Conservation (phyloP, 2,113 vertebrate genomes). For the Phocoena phocoena region DNA sequence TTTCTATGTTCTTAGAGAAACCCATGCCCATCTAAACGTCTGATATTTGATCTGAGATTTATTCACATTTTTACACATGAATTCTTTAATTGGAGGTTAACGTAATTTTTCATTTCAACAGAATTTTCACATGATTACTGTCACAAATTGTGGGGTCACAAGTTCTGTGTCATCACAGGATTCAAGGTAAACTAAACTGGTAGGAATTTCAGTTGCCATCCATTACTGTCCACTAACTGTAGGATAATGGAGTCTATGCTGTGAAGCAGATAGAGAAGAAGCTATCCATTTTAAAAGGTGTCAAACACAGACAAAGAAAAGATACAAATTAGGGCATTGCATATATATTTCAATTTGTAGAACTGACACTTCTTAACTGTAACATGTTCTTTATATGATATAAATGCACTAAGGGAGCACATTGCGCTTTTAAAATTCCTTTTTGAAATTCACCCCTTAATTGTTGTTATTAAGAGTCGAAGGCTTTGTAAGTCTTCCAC, state of each 20-base stretch:
- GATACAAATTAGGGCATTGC: not conserved
- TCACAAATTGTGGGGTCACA: constrained; percentile 57
- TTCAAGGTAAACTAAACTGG: not conserved
- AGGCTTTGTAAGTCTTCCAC: not conserved
- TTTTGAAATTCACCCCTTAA: not conserved
- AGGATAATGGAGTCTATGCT: not conserved
- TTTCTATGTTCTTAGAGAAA: constrained; percentile 79
- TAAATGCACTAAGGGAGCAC: not conserved
- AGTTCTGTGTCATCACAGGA: not conserved
- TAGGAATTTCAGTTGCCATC: not conserved
- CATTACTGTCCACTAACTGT: not conserved
- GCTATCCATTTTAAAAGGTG: not conserved
- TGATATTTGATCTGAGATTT: constrained; percentile 67
- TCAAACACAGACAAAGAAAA: not conserved
- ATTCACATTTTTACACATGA: not conserved
- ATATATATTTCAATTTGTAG: not conserved
- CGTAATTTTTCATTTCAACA: constrained; percentile 70
- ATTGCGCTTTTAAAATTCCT: not conserved
- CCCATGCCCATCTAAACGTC: constrained; percentile 77
- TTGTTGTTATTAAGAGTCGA: not conserved
- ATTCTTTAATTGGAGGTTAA: constrained; percentile 35
- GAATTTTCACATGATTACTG: constrained; percentile 76
- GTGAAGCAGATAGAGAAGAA: not conserved
- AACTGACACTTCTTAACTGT: not conserved
- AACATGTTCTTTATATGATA: not conserved